Base-by-base conservation (phyloP, 1,140 invertebrate genomes). In the Varroa destructor region DNA sequence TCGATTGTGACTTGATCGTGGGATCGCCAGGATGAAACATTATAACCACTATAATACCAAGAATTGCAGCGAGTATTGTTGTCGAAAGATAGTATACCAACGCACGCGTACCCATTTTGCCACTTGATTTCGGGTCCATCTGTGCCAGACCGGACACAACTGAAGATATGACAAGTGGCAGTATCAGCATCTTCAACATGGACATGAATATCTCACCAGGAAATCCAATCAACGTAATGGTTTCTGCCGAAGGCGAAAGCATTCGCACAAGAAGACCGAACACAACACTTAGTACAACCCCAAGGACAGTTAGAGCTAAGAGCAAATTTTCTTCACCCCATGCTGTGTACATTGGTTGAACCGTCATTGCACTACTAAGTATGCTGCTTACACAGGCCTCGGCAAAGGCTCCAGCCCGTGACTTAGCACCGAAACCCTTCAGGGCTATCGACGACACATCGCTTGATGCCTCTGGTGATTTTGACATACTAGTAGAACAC, bases 61-160 rank as follows among this genome's bases (percentile, higher is more conserved):
- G 75, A 72, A 83, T 77, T n/a, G 82, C 82, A 36, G 82, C 81
- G 71, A 84, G 72, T 36, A 85, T 77, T 1, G 84, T 85, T 6
- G 85, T 86, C 2, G 78, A 78, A 71, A 86, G 77, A 76, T 85
- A 85, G 75, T 85, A 86, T 25, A 81, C 73, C 10, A 85, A 76
- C 5, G 84, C 84, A 5, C 81, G 75, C 2, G 76, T 76, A 10
- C 82, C 82, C 76, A 83, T 84, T 73, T 79, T 78, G 42, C 82
- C 82, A 42, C 78, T 78, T 12, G 79, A 78, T 36, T 77, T 77
- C 14, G 79, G 75, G 73, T 81, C 80, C 67, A 81, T 72, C 71
- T 78, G 77, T 6, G 80, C 77, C 57, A 81, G 74, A 57, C 79
- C 79, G 73, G 78, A 78, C 42, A 81, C 78, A 56, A 81, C 75